Conservation (phyloP, 2,113 vertebrate genomes). For the Oceanodroma tethys region DNA sequence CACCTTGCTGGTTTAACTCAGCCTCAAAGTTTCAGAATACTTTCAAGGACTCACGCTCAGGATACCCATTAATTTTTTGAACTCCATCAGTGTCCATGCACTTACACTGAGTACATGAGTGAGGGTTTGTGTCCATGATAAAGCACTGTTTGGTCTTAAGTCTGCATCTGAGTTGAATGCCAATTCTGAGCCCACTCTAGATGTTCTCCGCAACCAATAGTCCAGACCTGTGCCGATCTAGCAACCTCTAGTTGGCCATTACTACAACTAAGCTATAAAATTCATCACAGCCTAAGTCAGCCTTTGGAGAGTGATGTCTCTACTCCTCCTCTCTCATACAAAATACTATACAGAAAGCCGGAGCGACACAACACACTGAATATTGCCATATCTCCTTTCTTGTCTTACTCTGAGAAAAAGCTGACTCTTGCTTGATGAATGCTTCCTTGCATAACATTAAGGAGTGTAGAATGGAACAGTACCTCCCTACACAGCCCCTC, state of each 20-base stretch:
- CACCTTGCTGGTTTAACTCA: not conserved
- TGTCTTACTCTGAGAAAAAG: not conserved
- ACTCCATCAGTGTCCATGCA: not conserved
- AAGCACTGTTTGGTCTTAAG: not conserved
- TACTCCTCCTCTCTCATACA: not conserved
- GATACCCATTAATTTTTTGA: not conserved
- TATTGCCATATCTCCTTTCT: not conserved
- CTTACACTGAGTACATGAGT: not conserved
- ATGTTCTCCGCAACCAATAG: not conserved
- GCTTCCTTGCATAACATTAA: slow-evolving; percentile 22
- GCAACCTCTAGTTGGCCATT: not conserved
- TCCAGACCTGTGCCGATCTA: not conserved
- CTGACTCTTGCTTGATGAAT: slow-evolving; percentile 13
- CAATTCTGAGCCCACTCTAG: not conserved
- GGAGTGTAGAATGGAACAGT: not conserved
- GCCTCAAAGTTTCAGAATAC: not conserved
- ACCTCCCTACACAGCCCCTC: not conserved
- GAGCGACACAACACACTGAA: not conserved
- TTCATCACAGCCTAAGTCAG: not conserved
- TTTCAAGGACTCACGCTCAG: not conserved
- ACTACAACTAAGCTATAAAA: not conserved
- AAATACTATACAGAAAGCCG: not conserved
- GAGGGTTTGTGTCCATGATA: not conserved
- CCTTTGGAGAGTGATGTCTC: not conserved
- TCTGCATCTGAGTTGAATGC: not conserved